Conservation (phyloP, 1,140 invertebrate genomes). For the Aphaenogaster floridana region DNA sequence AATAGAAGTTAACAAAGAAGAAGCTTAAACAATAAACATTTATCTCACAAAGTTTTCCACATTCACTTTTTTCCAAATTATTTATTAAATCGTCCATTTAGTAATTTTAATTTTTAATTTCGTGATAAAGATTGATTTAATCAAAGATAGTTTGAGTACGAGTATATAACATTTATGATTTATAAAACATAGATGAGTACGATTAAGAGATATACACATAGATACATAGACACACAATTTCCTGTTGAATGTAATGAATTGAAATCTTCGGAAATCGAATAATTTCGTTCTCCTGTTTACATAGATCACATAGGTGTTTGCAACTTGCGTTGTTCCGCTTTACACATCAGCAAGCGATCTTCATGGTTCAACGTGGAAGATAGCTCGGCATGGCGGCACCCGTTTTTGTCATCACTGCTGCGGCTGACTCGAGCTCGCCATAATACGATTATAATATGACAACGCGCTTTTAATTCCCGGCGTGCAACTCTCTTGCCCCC, state of each 20-base stretch:
- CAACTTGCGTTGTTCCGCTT: neutral
- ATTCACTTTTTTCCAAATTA: neutral
- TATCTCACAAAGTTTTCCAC: neutral
- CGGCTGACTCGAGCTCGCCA: conserved; percentile 71
- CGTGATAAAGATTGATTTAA: neutral
- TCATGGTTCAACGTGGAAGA: conserved; percentile 60
- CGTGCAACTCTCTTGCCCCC: conserved; percentile 75
- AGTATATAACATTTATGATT: neutral
- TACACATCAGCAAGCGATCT: conserved; percentile 50
- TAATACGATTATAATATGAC: conserved; percentile 84
- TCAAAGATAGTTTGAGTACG: neutral
- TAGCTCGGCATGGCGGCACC: conserved; percentile 45
- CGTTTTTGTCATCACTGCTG: conserved; percentile 63
- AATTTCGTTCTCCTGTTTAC: neutral
- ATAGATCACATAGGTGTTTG: conserved; percentile 43
- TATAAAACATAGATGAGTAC: neutral
- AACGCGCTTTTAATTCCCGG: conserved; percentile 83
- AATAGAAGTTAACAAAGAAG: neutral
- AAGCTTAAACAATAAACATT: neutral
- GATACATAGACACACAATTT: neutral
- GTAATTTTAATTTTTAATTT: neutral
- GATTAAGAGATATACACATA: neutral
- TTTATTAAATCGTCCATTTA: neutral
- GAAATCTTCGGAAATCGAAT: neutral
- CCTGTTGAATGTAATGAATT: neutral